A percentile compares a stretch with the other conserved stretches of the same genome.
phyloP scores from a whole-genome alignment of 2,888 invertebrate species.

The Orthonevra nobilis region DNA sequence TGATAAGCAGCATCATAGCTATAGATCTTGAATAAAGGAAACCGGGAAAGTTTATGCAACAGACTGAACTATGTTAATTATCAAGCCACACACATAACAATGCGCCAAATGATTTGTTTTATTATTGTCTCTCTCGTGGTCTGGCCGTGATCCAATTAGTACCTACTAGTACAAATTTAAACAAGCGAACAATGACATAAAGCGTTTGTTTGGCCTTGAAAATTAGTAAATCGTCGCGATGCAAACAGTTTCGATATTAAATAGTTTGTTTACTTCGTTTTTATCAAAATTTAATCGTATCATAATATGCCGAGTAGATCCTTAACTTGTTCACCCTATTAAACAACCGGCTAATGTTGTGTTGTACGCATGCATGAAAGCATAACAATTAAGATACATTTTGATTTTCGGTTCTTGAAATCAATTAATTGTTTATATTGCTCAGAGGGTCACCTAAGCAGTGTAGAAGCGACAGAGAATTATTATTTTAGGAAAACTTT shows the following conservation, averaged over 20 bases:
- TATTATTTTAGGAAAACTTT: no score
- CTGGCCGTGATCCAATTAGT: slow-evolving; percentile 62
- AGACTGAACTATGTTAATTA: slow-evolving; percentile 19
- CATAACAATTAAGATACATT: no score
- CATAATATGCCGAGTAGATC: no score
- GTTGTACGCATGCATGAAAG: no score
- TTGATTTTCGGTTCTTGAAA: no score
- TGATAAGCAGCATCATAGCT: slow-evolving; percentile 20
- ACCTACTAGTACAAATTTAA: neutral
- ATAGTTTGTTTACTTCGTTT: neutral
- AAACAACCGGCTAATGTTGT: no score
- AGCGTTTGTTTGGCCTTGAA: slow-evolving; percentile 60
- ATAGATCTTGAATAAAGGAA: neutral
- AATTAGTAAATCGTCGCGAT: slow-evolving; percentile 14
- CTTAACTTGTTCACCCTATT: no score
- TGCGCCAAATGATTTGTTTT: slow-evolving; percentile 5
- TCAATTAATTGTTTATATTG: no score
- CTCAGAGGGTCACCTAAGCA: no score
- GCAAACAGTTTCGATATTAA: neutral
- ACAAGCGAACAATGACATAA: slow-evolving; percentile 7
- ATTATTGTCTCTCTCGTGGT: slow-evolving; percentile 17
- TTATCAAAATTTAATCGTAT: no score
- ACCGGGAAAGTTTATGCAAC: slow-evolving; percentile 39
- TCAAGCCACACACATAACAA: neutral
- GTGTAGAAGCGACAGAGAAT: no score